Evolutionary conservation across 2,113 vertebrate genomes (phyloP), one percentile per base, ranked within the genome.

Genomic region (Setophaga coronata): DNA sequence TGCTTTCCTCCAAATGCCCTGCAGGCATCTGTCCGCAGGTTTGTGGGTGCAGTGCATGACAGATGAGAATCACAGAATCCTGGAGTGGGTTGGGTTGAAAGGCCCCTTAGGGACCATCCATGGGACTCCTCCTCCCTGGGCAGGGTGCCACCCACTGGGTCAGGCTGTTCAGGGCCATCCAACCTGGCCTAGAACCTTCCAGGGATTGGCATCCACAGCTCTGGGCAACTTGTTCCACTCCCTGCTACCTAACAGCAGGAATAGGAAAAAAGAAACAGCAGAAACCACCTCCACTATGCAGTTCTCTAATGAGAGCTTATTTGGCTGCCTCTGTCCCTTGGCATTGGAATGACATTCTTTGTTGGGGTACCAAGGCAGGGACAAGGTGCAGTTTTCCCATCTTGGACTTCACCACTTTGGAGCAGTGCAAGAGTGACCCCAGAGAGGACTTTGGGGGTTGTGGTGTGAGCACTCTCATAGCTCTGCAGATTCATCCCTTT

Each of bases 391-490:
- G 3, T 42, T 48, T 57, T 43, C 42, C 40, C 15, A 4, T 17
- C 48, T 33, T 61, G 60, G 43, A 31, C 8, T 66, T 74, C 17
- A 25, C 4, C 16, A 2, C 31, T 82, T 87, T 10, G n/a, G 29
- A 73, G 17, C 0, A 0, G 42, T 38, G 42, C 14, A 66, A 56
- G n/a, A 18, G 10, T 19, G 28, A 83, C 24, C 10, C 8, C 57
- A 28, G 60, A 43, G 47, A 51, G 16, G 28, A 18, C 20, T 60
- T 34, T 50, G 28, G 20, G 12, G 12, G 21, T 7, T 7, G 3
- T 28, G 47, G 24, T 7, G 2, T 45, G 74, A 65, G 20, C n/a
- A 33, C 20, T 47, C 57, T 54, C 16, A 26, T 1, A 43, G 42
- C 33, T 2, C 33, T 38, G 17, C 2, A 15, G 8, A 48, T 65